Evolutionary conservation across 2,888 invertebrate genomes (phyloP), one percentile per base, ranked within the genome.

Genomic region (Lagria hirta): DNA sequence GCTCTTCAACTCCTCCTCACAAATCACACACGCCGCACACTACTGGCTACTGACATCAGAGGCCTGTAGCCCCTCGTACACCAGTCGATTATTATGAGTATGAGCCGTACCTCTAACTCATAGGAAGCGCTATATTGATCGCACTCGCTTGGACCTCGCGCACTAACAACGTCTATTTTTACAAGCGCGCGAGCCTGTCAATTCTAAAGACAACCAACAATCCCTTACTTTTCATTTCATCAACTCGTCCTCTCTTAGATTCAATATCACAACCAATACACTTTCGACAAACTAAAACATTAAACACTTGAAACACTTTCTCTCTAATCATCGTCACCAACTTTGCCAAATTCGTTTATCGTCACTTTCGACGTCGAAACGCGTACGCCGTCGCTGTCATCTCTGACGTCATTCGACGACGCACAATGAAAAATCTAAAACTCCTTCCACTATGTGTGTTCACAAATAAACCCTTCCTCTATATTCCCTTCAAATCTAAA

Each of bases 81-180:
- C 47, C 43, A 38, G 32, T 38, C 38, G 47, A 43, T 43, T 43
- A 47, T 37, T 33, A 30, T 22, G 47, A 47, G 37, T 33, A 30
- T 22, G 47, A 47, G 37, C 47, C 28, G 43, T 43, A 27, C 33
- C 34, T 34, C 36, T 46, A 47, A 47, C 42, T 47, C 43, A 47
- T 42, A 47, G 28, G 49, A 43, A 46, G 42, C 38, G 49, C 49
- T 49, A 49, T 49, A 49, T 49, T 49, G 49, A 49, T 49, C 49
- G n/a, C n/a, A n/a, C 46, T 38, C 42, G 33, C 33, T 33, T 21
- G 49, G 46, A 46, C 45, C 49, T 43, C 49, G 49, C 49, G 49
- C 49, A 49, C 45, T 49, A 42, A 37, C 42, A 43, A 42, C 47
- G 47, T 37, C 45, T 49, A 40, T 36, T 46, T 41, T 46, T 44